Conservation (phyloP, 2,113 vertebrate species). For the Leucosticte australis region DNA sequence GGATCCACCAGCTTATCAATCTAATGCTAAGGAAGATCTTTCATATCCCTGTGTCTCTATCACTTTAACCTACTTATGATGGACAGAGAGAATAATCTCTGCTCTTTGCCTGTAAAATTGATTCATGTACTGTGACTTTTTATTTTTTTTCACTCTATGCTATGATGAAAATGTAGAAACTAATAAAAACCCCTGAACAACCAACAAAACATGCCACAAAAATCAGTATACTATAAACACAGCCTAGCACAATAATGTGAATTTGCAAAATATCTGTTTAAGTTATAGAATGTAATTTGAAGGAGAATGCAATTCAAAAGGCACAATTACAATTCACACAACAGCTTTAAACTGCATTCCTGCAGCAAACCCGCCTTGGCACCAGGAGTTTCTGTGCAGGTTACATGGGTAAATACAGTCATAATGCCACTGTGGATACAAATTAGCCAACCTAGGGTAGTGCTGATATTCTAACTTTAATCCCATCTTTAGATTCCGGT, state of each 20-base stretch:
- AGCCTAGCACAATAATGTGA: background rate
- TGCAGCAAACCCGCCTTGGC: background rate
- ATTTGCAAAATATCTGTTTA: background rate
- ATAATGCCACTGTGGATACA: background rate
- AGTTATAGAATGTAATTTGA: background rate
- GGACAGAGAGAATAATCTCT: background rate
- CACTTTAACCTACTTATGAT: background rate
- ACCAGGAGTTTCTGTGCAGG: background rate
- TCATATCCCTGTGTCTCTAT: background rate
- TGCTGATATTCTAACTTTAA: background rate
- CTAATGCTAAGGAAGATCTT: background rate
- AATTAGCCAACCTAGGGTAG: background rate
- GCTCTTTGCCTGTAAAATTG: background rate
- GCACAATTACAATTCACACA: background rate
- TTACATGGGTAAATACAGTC: background rate
- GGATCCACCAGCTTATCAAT: background rate
- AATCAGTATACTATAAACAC: background rate
- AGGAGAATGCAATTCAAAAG: background rate
- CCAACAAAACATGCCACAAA: accelerated
- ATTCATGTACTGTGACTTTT: background rate
- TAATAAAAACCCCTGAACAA: background rate
- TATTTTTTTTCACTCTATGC: background rate
- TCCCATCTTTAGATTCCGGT: background rate
- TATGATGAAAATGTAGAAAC: background rate
- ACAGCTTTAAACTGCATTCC: background rate